phyloP scores from a whole-genome alignment of 2,797 vertebrate species.

The Lacerta bilineata region DNA sequence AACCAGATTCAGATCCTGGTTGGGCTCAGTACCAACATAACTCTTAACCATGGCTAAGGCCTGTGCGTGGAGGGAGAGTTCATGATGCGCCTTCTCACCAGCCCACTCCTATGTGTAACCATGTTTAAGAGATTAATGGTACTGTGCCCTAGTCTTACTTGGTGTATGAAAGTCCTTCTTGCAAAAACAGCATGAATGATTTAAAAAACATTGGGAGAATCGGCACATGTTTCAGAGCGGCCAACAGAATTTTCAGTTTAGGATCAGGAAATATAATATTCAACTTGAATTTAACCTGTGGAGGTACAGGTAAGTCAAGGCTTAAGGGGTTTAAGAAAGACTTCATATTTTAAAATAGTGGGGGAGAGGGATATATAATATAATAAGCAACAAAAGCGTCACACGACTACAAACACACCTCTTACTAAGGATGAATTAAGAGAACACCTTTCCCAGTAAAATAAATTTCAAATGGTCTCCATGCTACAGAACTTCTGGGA shows the following conservation, averaged over 20 bases:
- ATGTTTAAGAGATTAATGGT: background rate
- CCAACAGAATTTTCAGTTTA: background rate
- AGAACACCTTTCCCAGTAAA: background rate
- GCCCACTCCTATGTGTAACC: background rate
- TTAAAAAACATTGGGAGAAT: background rate
- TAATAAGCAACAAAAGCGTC: background rate
- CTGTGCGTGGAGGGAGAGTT: background rate
- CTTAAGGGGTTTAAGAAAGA: background rate
- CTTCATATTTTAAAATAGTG: background rate
- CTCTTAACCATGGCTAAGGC: background rate
- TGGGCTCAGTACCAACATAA: background rate
- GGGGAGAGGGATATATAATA: background rate
- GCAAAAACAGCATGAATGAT: too few species aligned
- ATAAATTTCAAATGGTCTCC: background rate
- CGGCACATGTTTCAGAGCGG: background rate
- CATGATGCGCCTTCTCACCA: too few species aligned
- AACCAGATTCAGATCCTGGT: background rate
- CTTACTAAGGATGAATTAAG: background rate
- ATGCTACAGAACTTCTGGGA: background rate
- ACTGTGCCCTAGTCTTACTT: background rate
- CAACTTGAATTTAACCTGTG: too few species aligned
- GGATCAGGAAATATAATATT: background rate
- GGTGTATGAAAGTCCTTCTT: background rate
- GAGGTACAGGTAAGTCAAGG: background rate
- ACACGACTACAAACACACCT: background rate